phyloP scores from a whole-genome alignment of 2,797 vertebrate species.

The Periophthalmus magnuspinnatus region DNA sequence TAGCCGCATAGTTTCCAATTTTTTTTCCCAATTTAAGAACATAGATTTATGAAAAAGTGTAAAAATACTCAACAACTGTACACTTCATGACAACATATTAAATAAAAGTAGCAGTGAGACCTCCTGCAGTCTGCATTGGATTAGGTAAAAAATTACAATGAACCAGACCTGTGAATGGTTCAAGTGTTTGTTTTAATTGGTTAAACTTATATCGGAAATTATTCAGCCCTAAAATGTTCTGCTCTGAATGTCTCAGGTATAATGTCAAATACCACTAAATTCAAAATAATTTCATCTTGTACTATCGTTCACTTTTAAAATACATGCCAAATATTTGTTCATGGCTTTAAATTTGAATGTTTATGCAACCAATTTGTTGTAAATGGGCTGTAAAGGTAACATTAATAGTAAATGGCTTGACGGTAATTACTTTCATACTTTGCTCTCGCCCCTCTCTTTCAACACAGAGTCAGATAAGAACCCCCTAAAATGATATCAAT shows the following conservation, averaged over 20 bases:
- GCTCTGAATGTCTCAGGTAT: too few relatives aligned
- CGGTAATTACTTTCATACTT: conserved; percentile 67
- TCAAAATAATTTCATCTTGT: background rate
- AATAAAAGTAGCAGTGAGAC: too few relatives aligned
- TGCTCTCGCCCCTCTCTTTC: conserved; percentile 40
- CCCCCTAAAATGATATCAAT: conserved; percentile 16
- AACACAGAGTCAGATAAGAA: conserved; percentile 35
- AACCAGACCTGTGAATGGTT: too few relatives aligned
- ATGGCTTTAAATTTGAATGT: conserved; percentile 29
- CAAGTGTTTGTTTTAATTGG: too few relatives aligned
- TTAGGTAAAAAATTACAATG: too few relatives aligned
- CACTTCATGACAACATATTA: too few relatives aligned
- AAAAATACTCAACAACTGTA: background rate
- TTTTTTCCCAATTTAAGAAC: background rate
- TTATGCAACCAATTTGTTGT: conserved; percentile 42
- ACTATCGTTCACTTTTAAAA: background rate
- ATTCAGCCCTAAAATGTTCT: background rate
- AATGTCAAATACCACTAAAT: too few relatives aligned
- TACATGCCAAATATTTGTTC: conserved; percentile 35
- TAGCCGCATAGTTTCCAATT: background rate
- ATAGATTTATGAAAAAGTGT: background rate
- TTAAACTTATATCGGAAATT: too few relatives aligned
- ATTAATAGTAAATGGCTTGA: conserved; percentile 59
- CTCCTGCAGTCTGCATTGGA: too few relatives aligned
- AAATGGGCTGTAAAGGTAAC: conserved; percentile 51